Evolutionary conservation across 2,797 vertebrate genomes (phyloP).

Genomic region (Ptychadena robeensis): DNA sequence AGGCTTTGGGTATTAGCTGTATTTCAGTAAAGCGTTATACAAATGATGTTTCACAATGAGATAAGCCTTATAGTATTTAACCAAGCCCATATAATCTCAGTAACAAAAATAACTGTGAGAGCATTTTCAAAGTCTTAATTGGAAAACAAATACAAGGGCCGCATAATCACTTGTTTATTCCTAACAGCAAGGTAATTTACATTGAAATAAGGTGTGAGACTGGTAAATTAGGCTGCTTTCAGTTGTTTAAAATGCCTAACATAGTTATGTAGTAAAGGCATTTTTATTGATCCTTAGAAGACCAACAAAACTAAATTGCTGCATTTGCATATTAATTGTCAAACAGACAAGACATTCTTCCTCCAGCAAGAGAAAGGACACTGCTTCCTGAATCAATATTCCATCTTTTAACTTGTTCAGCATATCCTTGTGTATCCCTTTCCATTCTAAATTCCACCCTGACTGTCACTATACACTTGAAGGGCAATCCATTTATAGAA

Average conservation of each 20-base stretch:
- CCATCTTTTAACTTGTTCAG: slow-evolving; percentile 53
- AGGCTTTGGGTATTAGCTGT: too few species aligned
- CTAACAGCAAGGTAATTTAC: neutral
- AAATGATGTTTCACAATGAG: too few species aligned
- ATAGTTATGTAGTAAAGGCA: slow-evolving; percentile 30
- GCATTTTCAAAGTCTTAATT: neutral
- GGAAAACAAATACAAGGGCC: neutral
- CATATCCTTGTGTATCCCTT: slow-evolving; percentile 46
- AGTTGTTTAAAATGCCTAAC: neutral
- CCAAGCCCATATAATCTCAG: too few species aligned
- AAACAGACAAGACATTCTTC: slow-evolving; percentile 31
- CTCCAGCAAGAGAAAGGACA: slow-evolving; percentile 25
- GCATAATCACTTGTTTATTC: neutral
- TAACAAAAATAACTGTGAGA: neutral
- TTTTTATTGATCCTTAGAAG: slow-evolving; percentile 43
- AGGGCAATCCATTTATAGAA: slow-evolving; percentile 54
- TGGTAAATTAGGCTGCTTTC: neutral
- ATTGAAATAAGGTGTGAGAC: neutral
- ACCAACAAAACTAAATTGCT: slow-evolving; percentile 32
- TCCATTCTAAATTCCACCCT: slow-evolving; percentile 29
- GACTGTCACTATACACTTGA: slow-evolving; percentile 35
- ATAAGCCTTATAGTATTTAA: too few species aligned
- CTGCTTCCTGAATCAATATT: slow-evolving; percentile 49
- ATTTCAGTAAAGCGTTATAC: too few species aligned
- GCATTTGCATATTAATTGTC: slow-evolving; percentile 57